A percentile compares a stretch with the other conserved stretches of the same genome.
These are phyloP conservation scores for Melanogrammus aeglefinus DNA, from an alignment of 2,797 vertebrate genomes.

Conservation along the genomic window DNA sequence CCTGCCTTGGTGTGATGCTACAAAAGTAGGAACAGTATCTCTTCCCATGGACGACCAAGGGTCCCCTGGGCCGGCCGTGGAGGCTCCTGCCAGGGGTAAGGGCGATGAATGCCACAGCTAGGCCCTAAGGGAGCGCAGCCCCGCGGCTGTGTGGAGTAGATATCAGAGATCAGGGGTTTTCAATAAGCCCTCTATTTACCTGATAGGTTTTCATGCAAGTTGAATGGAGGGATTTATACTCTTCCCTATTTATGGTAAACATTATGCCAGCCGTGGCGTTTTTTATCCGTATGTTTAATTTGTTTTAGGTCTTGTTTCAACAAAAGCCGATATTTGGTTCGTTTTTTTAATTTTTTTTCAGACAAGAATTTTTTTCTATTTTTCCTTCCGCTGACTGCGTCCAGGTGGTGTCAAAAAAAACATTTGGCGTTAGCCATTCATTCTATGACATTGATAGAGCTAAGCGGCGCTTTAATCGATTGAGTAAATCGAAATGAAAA, in stretches of 20 bases:
- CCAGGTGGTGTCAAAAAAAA: background rate
- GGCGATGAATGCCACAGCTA: background rate
- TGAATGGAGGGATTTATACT: too few species aligned
- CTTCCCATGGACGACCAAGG: background rate
- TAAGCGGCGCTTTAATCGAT: background rate
- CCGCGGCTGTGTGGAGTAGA: too few species aligned
- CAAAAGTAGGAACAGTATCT: background rate
- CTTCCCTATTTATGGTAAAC: too few species aligned
- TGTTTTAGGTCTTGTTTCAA: too few species aligned
- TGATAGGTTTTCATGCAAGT: too few species aligned
- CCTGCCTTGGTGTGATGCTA: background rate
- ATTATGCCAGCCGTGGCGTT: background rate
- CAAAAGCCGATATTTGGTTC: background rate
- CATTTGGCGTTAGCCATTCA: background rate
- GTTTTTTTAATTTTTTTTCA: background rate
- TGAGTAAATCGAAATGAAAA: background rate
- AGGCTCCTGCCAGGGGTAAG: background rate
- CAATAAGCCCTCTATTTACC: too few species aligned
- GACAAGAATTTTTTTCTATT: background rate
- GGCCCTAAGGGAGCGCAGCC: background rate
- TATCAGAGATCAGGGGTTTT: too few species aligned
- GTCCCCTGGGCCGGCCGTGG: background rate
- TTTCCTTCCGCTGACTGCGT: background rate
- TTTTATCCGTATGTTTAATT: background rate
- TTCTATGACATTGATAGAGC: constrained; percentile 2